Conservation (phyloP, 2,113 vertebrate genomes). For the Lycaon pictus region DNA sequence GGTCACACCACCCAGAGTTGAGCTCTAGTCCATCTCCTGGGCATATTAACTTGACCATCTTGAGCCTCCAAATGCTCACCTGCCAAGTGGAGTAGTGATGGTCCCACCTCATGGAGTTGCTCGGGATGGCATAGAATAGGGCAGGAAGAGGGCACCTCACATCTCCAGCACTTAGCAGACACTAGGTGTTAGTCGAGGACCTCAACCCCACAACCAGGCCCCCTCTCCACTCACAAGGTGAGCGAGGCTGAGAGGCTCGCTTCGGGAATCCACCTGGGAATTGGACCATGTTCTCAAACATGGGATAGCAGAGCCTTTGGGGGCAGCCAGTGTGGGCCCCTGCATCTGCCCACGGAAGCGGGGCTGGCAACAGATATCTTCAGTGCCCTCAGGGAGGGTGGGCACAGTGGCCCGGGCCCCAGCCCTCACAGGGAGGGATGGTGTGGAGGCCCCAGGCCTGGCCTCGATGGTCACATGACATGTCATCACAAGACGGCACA, state of each 20-base stretch:
- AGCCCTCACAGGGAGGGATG: rapidly evolving
- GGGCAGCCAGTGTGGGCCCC: rapidly evolving
- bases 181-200: rapidly evolving
- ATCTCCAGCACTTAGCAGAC: rapidly evolving
- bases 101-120: rapidly evolving
- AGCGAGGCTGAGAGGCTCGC: rapidly evolving
- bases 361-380: not conserved
- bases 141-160: rapidly evolving
- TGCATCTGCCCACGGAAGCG: rapidly evolving
- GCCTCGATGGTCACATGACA: not conserved
- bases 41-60: rapidly evolving
- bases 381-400: not conserved
- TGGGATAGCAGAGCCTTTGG: rapidly evolving
- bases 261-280: not conserved
- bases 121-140: not conserved
- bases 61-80: not conserved
- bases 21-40: rapidly evolving
- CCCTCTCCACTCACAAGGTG: rapidly evolving
- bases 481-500: not conserved
- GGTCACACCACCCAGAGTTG: not conserved
- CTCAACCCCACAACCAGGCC: rapidly evolving
- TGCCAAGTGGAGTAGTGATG: rapidly evolving
- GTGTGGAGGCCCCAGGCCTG: not conserved
- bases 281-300: rapidly evolving
- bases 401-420: rapidly evolving